Evolutionary conservation across 2,888 invertebrate species (phyloP), one percentile per base, ranked within the genome.

Genomic region (Merodon equestris): DNA sequence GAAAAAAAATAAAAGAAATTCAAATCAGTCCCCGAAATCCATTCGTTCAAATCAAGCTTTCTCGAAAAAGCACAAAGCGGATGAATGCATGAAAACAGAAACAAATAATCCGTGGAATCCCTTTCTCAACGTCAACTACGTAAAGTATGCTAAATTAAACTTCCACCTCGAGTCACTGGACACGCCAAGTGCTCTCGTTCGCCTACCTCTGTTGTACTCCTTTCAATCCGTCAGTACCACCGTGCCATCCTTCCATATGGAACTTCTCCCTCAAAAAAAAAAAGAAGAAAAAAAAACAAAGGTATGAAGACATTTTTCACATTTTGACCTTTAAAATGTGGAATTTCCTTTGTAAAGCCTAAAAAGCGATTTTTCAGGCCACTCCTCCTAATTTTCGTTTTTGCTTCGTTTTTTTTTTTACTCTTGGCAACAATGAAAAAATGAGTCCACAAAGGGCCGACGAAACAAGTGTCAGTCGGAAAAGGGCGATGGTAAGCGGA

Each of bases 221-320:
- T 27, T 27, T 27, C 27, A 27, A 27, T 27, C 27, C 27, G 27
- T 7, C 7, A 27, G 3, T 27, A 27, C 2, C 27, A 27, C 27
- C 27, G 27, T 4, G 7, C 7, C 27, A 27, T 27, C 27, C 27
- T 4, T 2, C 27, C n/a, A n/a, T n/a, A n/a, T n/a, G n/a, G n/a
- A n/a, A n/a, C n/a, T n/a, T n/a, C n/a, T n/a, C n/a, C n/a, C n/a
- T n/a, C n/a, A n/a, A n/a, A n/a, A n/a, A n/a, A n/a, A n/a, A n/a
- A n/a, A n/a, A n/a, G n/a, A n/a, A n/a, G n/a, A n/a, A n/a, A 47
- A 63, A 44, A 34, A 64, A 17, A 66, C 66, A 57, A 64, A 63
- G 73, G 67, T 73, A 77, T 73, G 63, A 73, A 73, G 73, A 77
- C 67, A 77, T 77, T 77, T 77, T 73, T 73, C 61, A 77, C 77